These are phyloP conservation scores for Madoqua kirkii DNA, from an alignment of 2,113 vertebrate species.

Conservation along the genomic window DNA sequence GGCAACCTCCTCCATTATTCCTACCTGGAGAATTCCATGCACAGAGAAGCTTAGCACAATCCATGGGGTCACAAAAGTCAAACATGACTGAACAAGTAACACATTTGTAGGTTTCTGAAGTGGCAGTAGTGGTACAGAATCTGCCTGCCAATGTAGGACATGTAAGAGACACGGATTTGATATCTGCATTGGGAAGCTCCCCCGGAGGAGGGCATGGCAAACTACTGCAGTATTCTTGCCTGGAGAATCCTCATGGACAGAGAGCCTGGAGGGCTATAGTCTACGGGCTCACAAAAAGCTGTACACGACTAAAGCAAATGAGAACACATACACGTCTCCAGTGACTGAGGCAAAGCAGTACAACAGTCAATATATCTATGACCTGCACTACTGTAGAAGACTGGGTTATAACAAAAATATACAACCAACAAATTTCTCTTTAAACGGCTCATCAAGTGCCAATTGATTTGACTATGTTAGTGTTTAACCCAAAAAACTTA, in stretches of 20 bases:
- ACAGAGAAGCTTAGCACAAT: background rate
- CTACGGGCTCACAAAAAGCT: background rate
- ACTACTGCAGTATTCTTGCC: background rate
- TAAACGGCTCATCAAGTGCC: conserved; percentile 23
- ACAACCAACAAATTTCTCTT: conserved; percentile 17
- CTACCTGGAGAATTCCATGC: background rate
- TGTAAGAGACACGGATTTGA: background rate
- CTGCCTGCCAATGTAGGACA: background rate
- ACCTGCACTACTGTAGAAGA: background rate
- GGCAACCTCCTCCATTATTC: background rate
- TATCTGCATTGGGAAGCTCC: background rate
- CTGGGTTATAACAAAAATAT: conserved; percentile 21
- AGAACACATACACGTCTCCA: background rate
- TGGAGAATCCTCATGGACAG: background rate
- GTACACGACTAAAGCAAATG: background rate
- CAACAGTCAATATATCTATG: background rate
- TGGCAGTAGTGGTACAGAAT: background rate
- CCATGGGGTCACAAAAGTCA: background rate
- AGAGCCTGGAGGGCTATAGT: background rate
- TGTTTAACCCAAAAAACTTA: conserved; percentile 37
- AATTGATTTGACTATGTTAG: background rate
- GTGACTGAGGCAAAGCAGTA: background rate
- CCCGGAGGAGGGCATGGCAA: background rate
- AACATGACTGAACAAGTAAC: background rate
- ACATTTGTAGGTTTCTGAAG: background rate